Conservation (phyloP, 2,797 vertebrate species). For the Onychomys leucogaster region DNA sequence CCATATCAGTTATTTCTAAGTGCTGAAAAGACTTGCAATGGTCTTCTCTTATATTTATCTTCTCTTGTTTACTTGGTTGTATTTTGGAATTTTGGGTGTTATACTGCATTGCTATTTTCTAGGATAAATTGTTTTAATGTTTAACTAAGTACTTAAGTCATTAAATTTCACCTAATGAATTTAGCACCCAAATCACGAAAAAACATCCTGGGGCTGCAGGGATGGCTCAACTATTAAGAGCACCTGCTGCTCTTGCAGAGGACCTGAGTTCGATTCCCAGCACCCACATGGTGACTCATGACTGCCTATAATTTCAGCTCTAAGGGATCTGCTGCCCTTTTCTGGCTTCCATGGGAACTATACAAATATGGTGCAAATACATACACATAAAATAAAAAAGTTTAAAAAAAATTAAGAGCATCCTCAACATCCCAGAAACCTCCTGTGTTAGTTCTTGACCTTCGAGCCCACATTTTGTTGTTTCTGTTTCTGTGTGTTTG, state of each 20-base stretch:
- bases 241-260: background rate
- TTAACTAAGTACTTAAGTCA: background rate
- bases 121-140: background rate
- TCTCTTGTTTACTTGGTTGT: background rate
- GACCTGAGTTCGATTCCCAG: background rate
- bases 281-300: background rate
- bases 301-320: background rate
- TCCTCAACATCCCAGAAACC: background rate
- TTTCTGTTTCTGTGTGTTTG: background rate
- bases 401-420: background rate
- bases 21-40: background rate
- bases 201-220: background rate
- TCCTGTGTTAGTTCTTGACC: background rate
- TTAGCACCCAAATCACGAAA: background rate
- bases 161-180: background rate
- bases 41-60: background rate
- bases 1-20: background rate
- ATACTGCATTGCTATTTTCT: background rate
- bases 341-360: background rate
- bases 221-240: background rate
- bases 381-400: background rate
- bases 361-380: background rate
- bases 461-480: background rate
- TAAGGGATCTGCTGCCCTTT: background rate
- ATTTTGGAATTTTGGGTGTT: background rate